phyloP scores from a whole-genome alignment of 2,888 invertebrate species.

The Himalopsyche tibetana region DNA sequence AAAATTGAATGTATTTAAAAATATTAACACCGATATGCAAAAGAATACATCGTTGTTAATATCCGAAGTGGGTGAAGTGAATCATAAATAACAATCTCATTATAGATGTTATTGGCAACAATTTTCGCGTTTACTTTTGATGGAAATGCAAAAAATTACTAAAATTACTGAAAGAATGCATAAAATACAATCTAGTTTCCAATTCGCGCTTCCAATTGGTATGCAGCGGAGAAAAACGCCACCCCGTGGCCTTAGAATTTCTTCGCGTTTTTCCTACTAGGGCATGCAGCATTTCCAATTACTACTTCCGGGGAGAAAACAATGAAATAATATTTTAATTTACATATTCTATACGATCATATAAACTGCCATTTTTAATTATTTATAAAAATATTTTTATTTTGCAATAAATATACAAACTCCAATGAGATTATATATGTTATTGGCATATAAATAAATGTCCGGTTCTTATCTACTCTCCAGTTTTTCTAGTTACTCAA shows the following conservation, averaged over 20 bases:
- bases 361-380: no score
- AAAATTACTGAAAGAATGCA: constrained; percentile 36
- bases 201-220: constrained; percentile 61
- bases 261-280: constrained; percentile 27
- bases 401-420: no score
- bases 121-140: not conserved
- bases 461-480: no score
- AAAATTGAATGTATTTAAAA: no score
- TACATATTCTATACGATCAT: no score
- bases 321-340: not conserved
- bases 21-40: no score
- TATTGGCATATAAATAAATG: no score
- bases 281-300: constrained; percentile 9
- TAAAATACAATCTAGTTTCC: constrained; percentile 59
- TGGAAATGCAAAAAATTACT: constrained; percentile 15
- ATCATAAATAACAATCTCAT: not conserved
- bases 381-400: no score
- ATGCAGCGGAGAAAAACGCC: constrained; percentile 55
- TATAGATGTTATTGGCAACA: not conserved
- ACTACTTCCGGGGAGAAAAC: not conserved
- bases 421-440: no score
- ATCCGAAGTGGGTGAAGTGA: not conserved
- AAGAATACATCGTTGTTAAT: no score
- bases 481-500: no score
- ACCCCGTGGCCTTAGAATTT: constrained; percentile 36